Evolutionary conservation across 2,888 invertebrate species (phyloP).

Genomic region (Lapara coniferarum): DNA sequence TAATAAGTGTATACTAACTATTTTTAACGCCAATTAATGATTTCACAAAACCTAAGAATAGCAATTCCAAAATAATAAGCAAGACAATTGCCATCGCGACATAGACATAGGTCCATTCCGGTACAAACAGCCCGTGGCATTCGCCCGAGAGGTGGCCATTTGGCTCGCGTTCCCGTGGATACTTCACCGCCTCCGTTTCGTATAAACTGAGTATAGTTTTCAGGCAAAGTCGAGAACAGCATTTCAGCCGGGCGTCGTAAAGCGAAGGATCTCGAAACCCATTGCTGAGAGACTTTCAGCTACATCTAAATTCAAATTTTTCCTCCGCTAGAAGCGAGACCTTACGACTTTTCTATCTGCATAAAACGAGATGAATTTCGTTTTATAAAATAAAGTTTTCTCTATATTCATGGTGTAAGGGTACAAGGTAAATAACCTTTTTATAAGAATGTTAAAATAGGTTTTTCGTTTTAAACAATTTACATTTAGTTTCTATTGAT

Average conservation of each 20-base stretch:
- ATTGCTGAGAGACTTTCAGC: constrained; percentile 65
- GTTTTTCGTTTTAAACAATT: not conserved
- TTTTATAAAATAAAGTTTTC: constrained; percentile 64
- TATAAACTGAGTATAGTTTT: constrained; percentile 75
- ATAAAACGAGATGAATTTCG: constrained; percentile 72
- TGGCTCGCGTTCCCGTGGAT: constrained; percentile 67
- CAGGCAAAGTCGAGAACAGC: constrained; percentile 72
- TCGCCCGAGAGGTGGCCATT: constrained; percentile 76
- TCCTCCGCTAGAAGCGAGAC: constrained; percentile 58
- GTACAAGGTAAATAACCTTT: constrained; percentile 12
- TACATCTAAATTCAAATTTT: constrained; percentile 81
- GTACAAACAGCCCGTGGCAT: constrained; percentile 72
- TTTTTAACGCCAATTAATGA: too few relatives aligned
- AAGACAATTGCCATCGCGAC: constrained; percentile 38
- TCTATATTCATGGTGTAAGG: constrained; percentile 52
- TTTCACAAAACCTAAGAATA: not conserved
- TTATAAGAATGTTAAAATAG: not conserved
- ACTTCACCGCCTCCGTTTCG: constrained; percentile 71
- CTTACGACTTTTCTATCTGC: constrained; percentile 67
- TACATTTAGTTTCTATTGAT: not conserved
- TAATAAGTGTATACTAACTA: too few relatives aligned
- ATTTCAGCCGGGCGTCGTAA: constrained; percentile 78
- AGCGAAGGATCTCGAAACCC: constrained; percentile 66
- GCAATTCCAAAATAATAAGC: not conserved
- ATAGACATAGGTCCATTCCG: constrained; percentile 66